Base-by-base conservation (phyloP, 2,888 invertebrate species). In the Polydrusus tereticollis region DNA sequence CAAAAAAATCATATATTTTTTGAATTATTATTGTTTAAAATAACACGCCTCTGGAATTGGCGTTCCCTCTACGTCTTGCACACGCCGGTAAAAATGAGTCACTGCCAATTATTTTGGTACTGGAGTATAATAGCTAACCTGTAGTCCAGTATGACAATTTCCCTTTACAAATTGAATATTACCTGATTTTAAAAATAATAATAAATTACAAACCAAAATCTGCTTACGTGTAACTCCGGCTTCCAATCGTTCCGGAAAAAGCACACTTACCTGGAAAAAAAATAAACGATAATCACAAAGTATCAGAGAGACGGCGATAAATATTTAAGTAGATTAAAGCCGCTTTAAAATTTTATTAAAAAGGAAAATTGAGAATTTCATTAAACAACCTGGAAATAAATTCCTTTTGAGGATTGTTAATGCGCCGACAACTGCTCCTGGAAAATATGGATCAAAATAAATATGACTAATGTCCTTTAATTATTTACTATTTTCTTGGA, bases 261-360 rank as follows among this genome's bases (percentile, higher is more conserved):
- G 26, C 47, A 45, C 18, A 55, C 63, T 63, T 66, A 66, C 66
- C 69, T 57, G 45, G 36, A 63, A 70, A 64, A 47, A 36, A 64
- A 62, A 63, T 36, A 65, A 47, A 57, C 14, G 26, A 60, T 70
- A 62, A 64, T 70, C 58, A 72, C 72, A 72, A 69, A 59, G 72
- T 62, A 64, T 38, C 23, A 36, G 33, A 67, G 63, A 57, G 50
- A 57, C 47, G 26, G 36, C 57, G 41, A 69, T 72, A 68, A 69
- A 68, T 72, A 50, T 47, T 68, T 64, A 50, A 64, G 59, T 58
- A 55, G 59, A 72, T 68, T 68, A 68, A 68, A 23, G 65, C 23
- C 14, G 47, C 45, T 72, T 72, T 68, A 72, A 72, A 72, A 63
- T 69, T 72, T 63, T 68, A 72, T 72, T 72, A 72, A 68, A 72